Evolutionary conservation across 2,888 invertebrate species (phyloP).

Genomic region (Caenorhabditis sp.): DNA sequence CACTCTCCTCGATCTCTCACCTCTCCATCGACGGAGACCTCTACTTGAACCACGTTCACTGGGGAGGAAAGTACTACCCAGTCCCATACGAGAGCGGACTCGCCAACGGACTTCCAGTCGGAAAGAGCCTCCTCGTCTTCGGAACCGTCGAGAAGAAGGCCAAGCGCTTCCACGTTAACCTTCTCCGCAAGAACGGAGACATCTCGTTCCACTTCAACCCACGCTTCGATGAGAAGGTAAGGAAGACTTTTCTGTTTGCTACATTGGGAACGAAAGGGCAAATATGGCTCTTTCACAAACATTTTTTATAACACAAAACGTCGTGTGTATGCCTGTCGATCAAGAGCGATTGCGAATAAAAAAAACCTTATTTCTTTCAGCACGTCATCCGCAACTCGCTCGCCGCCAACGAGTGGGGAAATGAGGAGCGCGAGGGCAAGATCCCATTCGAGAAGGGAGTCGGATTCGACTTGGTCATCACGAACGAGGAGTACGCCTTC

Average conservation of each 20-base stretch:
- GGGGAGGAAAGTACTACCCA: conserved; percentile 81
- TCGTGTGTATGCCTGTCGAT: conserved; percentile 26
- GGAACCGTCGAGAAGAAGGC: conserved; percentile 83
- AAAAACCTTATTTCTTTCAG: conserved; percentile 58
- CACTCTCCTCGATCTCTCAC: conserved; percentile 75
- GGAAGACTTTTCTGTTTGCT: conserved; percentile 38
- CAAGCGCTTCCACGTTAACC: conserved; percentile 80
- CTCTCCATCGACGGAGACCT: conserved; percentile 78
- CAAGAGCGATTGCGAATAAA: conserved; percentile 20
- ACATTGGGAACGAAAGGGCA: conserved; percentile 31
- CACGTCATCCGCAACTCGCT: conserved; percentile 78
- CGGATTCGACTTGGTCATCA: conserved; percentile 82
- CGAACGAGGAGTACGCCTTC: conserved; percentile 83
- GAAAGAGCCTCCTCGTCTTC: conserved; percentile 82
- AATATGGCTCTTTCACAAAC: conserved; percentile 51
- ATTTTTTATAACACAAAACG: conserved; percentile 17
- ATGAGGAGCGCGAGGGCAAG: conserved; percentile 83
- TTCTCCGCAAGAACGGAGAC: conserved; percentile 82
- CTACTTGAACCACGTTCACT: conserved; percentile 77
- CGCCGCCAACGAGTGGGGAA: conserved; percentile 81
- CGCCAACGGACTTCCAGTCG: conserved; percentile 80
- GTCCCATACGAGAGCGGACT: conserved; percentile 82
- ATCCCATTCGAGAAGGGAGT: conserved; percentile 82
- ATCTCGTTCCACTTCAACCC: conserved; percentile 83
- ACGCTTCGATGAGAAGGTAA: conserved; percentile 79